A percentile compares a stretch with the other conserved stretches of the same genome.
phyloP scores from a whole-genome alignment of 2,113 vertebrate genomes.

The Glaucomys volans region DNA sequence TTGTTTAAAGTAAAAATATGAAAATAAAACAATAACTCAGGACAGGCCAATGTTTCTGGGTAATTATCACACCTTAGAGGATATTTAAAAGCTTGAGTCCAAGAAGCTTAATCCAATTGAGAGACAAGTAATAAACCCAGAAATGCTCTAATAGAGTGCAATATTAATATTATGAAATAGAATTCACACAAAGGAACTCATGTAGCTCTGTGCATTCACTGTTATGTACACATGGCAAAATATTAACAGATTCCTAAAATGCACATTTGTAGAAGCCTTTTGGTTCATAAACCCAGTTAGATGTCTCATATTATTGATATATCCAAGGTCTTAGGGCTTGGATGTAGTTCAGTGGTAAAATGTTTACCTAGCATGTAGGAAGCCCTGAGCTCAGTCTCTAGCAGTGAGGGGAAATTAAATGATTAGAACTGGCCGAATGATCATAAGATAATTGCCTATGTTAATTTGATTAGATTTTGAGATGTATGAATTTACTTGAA shows the following conservation, averaged over 20 bases:
- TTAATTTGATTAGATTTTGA: conserved; percentile 50
- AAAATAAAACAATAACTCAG: conserved; percentile 56
- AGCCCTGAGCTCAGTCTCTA: too few species aligned
- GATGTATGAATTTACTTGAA: conserved; percentile 29
- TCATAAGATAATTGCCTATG: background rate
- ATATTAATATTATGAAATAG: conserved; percentile 35
- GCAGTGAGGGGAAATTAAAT: background rate
- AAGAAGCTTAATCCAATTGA: background rate
- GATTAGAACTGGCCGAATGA: conserved; percentile 20
- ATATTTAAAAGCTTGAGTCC: conserved; percentile 10
- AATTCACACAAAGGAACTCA: background rate
- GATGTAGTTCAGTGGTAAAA: background rate
- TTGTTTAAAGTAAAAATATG: conserved; percentile 52
- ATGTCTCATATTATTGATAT: background rate
- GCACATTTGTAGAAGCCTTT: background rate
- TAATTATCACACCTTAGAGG: conserved; percentile 23
- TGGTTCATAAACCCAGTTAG: background rate
- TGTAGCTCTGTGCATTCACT: background rate
- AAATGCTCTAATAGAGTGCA: background rate
- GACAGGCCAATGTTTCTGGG: background rate
- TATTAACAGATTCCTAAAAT: background rate
- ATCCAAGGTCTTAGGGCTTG: background rate
- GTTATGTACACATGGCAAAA: background rate
- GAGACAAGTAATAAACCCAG: conserved; percentile 31
- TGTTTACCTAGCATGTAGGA: too few species aligned